These are phyloP conservation scores for Semnornis frantzii DNA, from an alignment of 2,113 vertebrate species.

Conservation along the genomic window DNA sequence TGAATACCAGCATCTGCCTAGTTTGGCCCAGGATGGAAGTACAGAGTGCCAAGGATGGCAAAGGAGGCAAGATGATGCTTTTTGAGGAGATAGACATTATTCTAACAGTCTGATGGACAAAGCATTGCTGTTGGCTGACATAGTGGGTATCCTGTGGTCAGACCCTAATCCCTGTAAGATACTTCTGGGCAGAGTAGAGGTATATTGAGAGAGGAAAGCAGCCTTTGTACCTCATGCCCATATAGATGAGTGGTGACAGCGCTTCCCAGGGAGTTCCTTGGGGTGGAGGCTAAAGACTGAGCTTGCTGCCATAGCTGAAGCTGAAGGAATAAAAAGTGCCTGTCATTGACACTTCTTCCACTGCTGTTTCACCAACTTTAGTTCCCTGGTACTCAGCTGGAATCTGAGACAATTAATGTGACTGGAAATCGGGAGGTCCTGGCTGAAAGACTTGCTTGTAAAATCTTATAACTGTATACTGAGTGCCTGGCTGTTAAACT, in stretches of 20 bases:
- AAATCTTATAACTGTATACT: neutral
- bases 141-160: neutral
- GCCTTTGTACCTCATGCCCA: neutral
- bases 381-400: neutral
- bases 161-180: neutral
- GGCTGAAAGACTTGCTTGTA: neutral
- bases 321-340: neutral
- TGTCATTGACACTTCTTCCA: neutral
- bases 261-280: neutral
- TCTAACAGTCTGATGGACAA: neutral
- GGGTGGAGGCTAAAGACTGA: neutral
- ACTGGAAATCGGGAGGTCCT: neutral
- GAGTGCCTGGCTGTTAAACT: neutral
- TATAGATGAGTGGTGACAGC: neutral
- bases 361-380: neutral
- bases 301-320: neutral
- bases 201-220: neutral
- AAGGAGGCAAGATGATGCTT: neutral
- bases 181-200: neutral
- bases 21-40: neutral
- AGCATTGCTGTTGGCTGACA: neutral
- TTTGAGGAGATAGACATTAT: neutral
- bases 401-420: neutral
- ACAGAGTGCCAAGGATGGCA: neutral
- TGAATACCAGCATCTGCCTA: neutral